A percentile compares a stretch with the other conserved stretches of the same genome.
These are phyloP conservation scores for Bedellia somnulentella DNA, from an alignment of 2,888 invertebrate genomes.

Conservation along the genomic window DNA sequence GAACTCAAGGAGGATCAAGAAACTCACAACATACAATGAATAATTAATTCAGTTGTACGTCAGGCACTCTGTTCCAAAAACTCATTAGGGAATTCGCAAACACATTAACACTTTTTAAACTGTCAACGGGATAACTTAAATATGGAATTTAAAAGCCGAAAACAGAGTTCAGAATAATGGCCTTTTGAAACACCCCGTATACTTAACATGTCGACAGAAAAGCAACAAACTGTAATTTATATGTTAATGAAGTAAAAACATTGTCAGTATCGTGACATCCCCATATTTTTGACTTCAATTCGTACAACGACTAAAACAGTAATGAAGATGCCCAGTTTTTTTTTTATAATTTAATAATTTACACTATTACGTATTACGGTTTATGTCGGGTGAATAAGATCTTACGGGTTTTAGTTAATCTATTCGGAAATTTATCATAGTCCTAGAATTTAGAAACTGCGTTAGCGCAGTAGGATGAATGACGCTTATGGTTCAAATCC, in stretches of 20 bases:
- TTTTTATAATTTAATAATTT: too few species aligned
- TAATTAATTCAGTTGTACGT: not conserved
- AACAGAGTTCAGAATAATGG: not conserved
- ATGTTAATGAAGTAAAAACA: conserved; percentile 41
- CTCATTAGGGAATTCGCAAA: not conserved
- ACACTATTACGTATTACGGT: too few species aligned
- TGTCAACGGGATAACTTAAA: not conserved
- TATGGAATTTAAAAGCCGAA: not conserved
- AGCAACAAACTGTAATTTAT: conserved; percentile 44
- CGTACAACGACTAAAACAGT: too few species aligned
- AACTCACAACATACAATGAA: not conserved
- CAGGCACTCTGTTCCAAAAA: not conserved
- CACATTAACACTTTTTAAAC: not conserved
- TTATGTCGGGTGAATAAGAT: too few species aligned
- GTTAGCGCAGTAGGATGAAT: too few species aligned
- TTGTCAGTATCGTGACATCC: conserved; percentile 19
- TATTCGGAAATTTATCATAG: too few species aligned
- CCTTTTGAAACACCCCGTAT: not conserved
- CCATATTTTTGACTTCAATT: too few species aligned
- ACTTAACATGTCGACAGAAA: conserved; percentile 11
- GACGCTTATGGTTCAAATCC: too few species aligned
- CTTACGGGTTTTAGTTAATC: too few species aligned
- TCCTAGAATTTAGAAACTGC: too few species aligned
- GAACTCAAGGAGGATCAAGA: not conserved
- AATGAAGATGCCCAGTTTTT: too few species aligned